Evolutionary conservation across 1,140 invertebrate species (phyloP).

Genomic region (roundworm (Caenorhabditis elegans)): DNA sequence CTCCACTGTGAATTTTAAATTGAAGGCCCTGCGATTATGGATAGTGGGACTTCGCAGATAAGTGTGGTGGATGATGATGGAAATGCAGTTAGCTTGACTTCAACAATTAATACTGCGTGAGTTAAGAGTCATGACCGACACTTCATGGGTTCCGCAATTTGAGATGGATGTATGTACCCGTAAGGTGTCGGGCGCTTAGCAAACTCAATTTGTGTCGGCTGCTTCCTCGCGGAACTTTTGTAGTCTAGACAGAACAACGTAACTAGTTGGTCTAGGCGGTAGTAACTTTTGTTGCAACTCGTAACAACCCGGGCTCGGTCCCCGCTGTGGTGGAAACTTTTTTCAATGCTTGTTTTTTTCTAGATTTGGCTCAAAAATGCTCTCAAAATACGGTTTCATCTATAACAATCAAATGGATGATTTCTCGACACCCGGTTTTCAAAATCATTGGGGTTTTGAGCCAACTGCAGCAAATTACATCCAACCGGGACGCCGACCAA

Average conservation of each 20-base stretch:
- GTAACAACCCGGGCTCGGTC: too few relatives aligned
- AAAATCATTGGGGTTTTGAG: constrained; percentile 78
- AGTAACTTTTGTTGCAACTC: too few relatives aligned
- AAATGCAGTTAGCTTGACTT: constrained; percentile 85
- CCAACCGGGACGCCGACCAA: constrained; percentile 76
- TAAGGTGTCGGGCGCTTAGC: too few relatives aligned
- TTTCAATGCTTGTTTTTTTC: constrained; percentile 33
- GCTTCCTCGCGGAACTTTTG: too few relatives aligned
- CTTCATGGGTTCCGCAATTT: too few relatives aligned
- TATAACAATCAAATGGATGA: constrained; percentile 94
- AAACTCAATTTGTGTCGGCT: too few relatives aligned
- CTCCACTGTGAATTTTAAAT: neutral
- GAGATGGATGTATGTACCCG: too few relatives aligned
- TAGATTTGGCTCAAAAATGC: constrained; percentile 78
- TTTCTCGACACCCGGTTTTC: constrained; percentile 78
- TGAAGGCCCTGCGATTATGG: neutral
- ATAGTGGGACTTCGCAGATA: constrained; percentile 81
- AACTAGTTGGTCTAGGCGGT: too few relatives aligned
- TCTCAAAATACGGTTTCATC: constrained; percentile 83
- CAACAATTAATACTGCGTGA: constrained; percentile 81
- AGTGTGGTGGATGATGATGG: constrained; percentile 81
- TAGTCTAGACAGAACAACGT: too few relatives aligned
- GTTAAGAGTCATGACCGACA: too few relatives aligned
- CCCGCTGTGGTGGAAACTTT: too few relatives aligned
- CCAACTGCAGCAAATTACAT: constrained; percentile 78